phyloP scores from a whole-genome alignment of 2,113 vertebrate genomes.

The Plecturocebus donacophilus region DNA sequence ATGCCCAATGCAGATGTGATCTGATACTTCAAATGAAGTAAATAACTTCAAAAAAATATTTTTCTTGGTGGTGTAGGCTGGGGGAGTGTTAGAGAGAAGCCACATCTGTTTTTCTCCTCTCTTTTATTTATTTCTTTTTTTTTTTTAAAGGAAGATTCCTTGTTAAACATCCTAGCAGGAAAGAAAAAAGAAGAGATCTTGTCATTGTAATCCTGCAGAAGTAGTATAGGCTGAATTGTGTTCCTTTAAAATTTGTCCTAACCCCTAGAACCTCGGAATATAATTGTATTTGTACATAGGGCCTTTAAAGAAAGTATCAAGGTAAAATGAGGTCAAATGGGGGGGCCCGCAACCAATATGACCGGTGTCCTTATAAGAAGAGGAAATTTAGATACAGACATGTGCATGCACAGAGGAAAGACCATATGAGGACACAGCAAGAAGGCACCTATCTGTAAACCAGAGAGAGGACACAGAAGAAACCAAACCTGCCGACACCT shows the following conservation, averaged over 20 bases:
- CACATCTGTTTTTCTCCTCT: conserved; percentile 38
- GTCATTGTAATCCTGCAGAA: neutral
- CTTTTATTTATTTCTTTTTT: too few species aligned
- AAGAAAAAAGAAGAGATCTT: neutral
- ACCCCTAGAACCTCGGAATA: neutral
- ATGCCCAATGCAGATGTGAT: conserved; percentile 57
- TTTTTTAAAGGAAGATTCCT: neutral
- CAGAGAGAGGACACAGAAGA: neutral
- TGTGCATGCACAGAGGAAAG: neutral
- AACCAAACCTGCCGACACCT: neutral
- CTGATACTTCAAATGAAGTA: conserved; percentile 61
- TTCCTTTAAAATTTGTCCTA: neutral
- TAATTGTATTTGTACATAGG: neutral
- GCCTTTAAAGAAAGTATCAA: neutral
- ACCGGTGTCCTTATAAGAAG: neutral
- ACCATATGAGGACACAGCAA: neutral
- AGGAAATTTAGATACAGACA: neutral
- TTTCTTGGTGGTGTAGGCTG: neutral
- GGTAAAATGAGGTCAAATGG: neutral
- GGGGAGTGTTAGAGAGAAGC: conserved; percentile 26
- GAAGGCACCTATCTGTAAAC: neutral
- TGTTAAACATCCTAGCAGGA: conserved; percentile 28
- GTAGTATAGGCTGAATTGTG: neutral
- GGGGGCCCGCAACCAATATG: neutral
- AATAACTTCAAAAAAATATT: neutral